A percentile compares a stretch with the other conserved stretches of the same genome.
Evolutionary conservation across 2,888 invertebrate species (phyloP).

Genomic region (Trimorus sp.): DNA sequence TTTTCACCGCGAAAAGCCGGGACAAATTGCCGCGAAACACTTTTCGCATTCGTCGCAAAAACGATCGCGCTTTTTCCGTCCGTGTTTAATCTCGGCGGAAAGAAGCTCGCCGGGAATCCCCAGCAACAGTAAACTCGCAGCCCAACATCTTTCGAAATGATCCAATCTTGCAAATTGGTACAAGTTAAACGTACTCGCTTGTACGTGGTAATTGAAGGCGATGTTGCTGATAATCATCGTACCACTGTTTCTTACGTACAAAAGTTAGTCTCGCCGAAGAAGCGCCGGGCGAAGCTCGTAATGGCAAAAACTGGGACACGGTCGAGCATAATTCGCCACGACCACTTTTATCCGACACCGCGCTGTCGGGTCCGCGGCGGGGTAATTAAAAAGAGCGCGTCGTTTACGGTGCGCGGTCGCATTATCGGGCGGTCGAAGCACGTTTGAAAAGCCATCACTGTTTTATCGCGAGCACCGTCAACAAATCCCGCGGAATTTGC

Average conservation of each 20-base stretch:
- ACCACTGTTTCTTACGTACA: constrained; percentile 45
- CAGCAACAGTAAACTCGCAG: constrained; percentile 10
- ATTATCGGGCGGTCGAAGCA: constrained; percentile 22
- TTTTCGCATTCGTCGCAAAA: too few species aligned
- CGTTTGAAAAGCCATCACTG: constrained; percentile 16
- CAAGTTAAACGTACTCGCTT: constrained; percentile 48
- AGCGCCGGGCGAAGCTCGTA: constrained; percentile 18
- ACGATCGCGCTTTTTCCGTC: too few species aligned
- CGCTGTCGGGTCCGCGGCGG: background rate
- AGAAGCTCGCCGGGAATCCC: too few species aligned
- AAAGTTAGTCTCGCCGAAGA: constrained; percentile 34
- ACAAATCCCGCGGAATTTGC: constrained; percentile 24
- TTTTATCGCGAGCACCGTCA: constrained; percentile 27
- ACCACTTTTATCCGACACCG: background rate
- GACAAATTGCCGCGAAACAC: too few species aligned
- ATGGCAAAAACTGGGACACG: constrained; percentile 15
- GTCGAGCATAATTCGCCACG: constrained; percentile 12
- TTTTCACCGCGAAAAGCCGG: too few species aligned
- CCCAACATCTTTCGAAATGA: constrained; percentile 38
- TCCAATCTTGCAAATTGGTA: constrained; percentile 49
- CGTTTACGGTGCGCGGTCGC: background rate
- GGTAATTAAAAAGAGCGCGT: constrained; percentile 3
- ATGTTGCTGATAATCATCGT: constrained; percentile 53
- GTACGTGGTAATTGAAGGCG: constrained; percentile 54
- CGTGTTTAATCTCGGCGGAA: constrained; percentile 1